These are phyloP conservation scores for Brachymystax lenok DNA, from an alignment of 2,797 vertebrate species.

Conservation along the genomic window DNA sequence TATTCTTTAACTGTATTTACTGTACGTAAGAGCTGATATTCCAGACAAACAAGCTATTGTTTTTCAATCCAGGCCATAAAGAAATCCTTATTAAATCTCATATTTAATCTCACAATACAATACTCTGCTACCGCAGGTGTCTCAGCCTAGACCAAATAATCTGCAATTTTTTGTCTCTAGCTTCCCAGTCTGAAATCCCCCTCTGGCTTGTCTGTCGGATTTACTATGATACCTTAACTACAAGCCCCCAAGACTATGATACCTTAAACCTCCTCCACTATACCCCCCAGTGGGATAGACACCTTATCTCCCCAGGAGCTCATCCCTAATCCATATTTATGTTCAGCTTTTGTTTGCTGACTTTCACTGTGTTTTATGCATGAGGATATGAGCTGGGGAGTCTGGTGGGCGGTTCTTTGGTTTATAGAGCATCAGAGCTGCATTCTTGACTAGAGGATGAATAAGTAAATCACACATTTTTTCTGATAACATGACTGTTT, in stretches of 20 bases:
- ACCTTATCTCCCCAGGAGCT: conserved; percentile 10
- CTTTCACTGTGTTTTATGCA: neutral
- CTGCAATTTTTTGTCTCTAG: conserved; percentile 31
- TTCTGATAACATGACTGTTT: neutral
- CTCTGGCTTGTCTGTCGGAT: neutral
- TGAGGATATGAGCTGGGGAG: neutral
- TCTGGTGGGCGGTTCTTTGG: neutral
- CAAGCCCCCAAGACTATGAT: conserved; percentile 1
- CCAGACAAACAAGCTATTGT: conserved; percentile 56
- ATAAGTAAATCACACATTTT: no score
- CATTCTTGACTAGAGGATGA: neutral
- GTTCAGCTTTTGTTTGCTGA: conserved; percentile 4
- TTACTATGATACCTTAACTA: neutral
- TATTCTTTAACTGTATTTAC: neutral
- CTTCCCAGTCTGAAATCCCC: conserved; percentile 4
- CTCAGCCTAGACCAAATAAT: conserved; percentile 48
- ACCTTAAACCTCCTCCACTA: conserved; percentile 3
- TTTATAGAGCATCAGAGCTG: neutral
- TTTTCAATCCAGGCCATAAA: conserved; percentile 49
- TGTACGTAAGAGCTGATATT: conserved; percentile 29
- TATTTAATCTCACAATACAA: conserved; percentile 63
- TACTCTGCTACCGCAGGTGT: conserved; percentile 55
- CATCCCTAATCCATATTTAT: conserved; percentile 21
- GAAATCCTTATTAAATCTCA: conserved; percentile 56
- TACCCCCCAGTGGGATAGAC: neutral